Evolutionary conservation across 2,888 invertebrate genomes (phyloP), one percentile per base, ranked within the genome.

Genomic region (Sinelater perroti): DNA sequence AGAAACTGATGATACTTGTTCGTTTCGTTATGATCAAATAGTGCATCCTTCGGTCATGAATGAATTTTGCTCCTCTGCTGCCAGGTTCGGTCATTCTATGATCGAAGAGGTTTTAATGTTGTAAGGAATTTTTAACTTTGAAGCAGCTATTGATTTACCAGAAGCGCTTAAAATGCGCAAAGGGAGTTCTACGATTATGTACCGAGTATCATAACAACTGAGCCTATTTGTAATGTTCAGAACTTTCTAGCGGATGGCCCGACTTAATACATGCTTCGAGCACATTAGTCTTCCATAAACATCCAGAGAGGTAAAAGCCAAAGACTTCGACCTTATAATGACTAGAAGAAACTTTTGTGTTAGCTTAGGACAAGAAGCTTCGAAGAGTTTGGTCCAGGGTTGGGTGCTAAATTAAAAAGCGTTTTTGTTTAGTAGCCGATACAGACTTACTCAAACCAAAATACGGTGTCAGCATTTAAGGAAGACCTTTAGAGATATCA

Each of bases 61-160:
- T 67, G 93, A 90, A 70, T 95, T 95, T 73, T 85, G 92, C 0
- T 83, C 89, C 0, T 93, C 93, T 1, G 95, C 93, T 1, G 90
- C 91, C 79, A 83, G 95, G 67, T 91, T 93, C 75, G 94, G 94
- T 0, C 95, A 95, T 75, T 91, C 92, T 0, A 82, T 87, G 33
- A 89, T 95, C 10, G 88, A 88, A 72, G 89, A 90, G 16, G 85
- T 85, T 62, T 78, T 90, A 30, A 80, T 82, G 89, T 66, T 80
- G 16, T 78, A 74, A 51, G 77, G 77, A 2, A 60, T 64, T 0
- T 74, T 79, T 0, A 78, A 78, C 1, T 69, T 83, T 24, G 82
- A 83, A 57, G 88, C 89, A 70, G 76, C 82, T 6, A 83, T 89
- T 40, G 81, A 83, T 10, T 82, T 88, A 54, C 85, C 87, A 0